Percentiles rank a stretch among this genome's conserved stretches.
These are phyloP conservation scores for Chauna torquata DNA, from an alignment of 2,113 vertebrate species.

Conservation along the genomic window DNA sequence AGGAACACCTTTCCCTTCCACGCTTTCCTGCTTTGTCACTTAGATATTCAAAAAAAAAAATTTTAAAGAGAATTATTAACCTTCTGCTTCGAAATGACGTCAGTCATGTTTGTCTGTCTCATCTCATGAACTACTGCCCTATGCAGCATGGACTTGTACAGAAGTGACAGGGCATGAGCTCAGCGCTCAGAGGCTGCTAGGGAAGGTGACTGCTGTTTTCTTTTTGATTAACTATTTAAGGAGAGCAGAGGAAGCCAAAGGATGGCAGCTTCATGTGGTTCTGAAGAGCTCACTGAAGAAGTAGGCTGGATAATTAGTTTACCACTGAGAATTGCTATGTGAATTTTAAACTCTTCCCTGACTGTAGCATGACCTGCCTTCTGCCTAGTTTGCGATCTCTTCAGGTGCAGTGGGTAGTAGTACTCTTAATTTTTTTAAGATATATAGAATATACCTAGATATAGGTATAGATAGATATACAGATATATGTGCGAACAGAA, in stretches of 20 bases:
- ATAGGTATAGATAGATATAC: background rate
- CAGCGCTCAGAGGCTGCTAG: background rate
- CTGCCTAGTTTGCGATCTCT: background rate
- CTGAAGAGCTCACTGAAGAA: background rate
- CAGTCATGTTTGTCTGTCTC: background rate
- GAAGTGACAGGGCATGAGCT: background rate
- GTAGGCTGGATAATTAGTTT: slow-evolving; percentile 12
- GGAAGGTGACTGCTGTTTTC: background rate
- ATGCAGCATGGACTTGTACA: background rate
- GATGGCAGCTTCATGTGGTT: background rate
- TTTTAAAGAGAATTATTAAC: background rate
- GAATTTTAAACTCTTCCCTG: background rate
- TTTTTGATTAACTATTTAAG: slow-evolving; percentile 29
- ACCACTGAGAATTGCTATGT: background rate
- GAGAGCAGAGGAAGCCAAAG: background rate
- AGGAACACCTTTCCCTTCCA: background rate
- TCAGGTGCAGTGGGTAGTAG: background rate
- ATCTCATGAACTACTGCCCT: background rate
- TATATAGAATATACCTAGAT: background rate
- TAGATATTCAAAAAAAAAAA: background rate
- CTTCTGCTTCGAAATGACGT: background rate
- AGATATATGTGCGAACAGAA: too few species aligned
- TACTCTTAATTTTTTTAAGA: background rate
- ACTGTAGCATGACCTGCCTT: background rate
- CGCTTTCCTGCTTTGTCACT: background rate